A percentile compares a stretch with the other conserved stretches of the same genome.
phyloP scores from a whole-genome alignment of 92 coral and sea anemone species.

The Epizoanthus stellaris region DNA sequence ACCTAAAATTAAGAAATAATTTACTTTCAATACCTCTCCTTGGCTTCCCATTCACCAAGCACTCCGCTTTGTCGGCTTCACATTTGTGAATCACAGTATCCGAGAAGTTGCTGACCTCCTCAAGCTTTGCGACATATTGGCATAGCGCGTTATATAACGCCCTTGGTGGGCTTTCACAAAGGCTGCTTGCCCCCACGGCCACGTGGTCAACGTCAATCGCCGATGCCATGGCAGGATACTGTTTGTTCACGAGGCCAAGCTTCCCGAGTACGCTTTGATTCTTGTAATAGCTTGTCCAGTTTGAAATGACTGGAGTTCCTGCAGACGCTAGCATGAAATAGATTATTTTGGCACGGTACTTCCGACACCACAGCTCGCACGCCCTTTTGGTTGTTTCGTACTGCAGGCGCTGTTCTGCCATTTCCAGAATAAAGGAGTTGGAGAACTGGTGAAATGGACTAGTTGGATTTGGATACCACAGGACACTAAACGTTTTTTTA shows the following conservation, averaged over 20 bases:
- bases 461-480: conserved; percentile 55
- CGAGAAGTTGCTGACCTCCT: not conserved
- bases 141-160: not conserved
- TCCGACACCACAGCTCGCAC: conserved; percentile 52
- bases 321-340: conserved; percentile 30
- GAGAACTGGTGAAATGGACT: conserved; percentile 55
- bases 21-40: not conserved
- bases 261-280: conserved; percentile 34
- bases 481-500: conserved; percentile 37
- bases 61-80: not conserved
- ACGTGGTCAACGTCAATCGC: not conserved
- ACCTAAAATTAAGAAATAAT: not conserved
- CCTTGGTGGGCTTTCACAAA: not conserved
- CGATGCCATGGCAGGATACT: conserved; percentile 26
- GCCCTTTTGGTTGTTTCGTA: conserved; percentile 33
- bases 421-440: conserved; percentile 52
- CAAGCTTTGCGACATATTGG: not conserved
- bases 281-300: conserved; percentile 37
- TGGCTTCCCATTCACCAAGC: not conserved
- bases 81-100: not conserved
- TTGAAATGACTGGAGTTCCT: not conserved
- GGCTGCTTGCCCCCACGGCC: not conserved
- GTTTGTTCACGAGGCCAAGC: conserved; percentile 1
- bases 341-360: conserved; percentile 38
- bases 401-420: conserved; percentile 58